Evolutionary conservation across 2,888 invertebrate species (phyloP).

Genomic region (Dryadula phaetusa): DNA sequence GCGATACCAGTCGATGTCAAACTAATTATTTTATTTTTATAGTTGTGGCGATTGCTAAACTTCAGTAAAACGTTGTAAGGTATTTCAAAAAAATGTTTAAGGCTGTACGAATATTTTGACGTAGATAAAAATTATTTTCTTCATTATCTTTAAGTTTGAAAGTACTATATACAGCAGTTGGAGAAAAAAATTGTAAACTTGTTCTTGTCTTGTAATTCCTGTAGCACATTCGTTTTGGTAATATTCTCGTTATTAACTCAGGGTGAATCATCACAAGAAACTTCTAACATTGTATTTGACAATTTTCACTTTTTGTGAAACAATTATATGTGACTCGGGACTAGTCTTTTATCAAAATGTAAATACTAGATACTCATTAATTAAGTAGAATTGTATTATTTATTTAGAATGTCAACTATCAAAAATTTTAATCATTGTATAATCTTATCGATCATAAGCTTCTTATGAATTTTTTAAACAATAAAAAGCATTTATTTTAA

Average conservation of each 20-base stretch:
- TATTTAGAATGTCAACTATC: slow-evolving; percentile 69
- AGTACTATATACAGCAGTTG: neutral
- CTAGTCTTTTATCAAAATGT: slow-evolving; percentile 80
- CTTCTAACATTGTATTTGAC: slow-evolving; percentile 16
- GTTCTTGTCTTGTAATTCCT: neutral
- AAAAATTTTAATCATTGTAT: slow-evolving; percentile 65
- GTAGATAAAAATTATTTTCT: slow-evolving; percentile 6
- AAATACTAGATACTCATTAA: slow-evolving; percentile 81
- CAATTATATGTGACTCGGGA: slow-evolving; percentile 53
- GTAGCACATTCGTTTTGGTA: neutral
- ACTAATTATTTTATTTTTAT: slow-evolving; percentile 28
- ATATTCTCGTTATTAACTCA: slow-evolving; percentile 11
- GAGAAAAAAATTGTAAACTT: neutral
- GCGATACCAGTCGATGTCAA: slow-evolving; percentile 30
- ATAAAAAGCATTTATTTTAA: neutral
- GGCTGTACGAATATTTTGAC: slow-evolving; percentile 19
- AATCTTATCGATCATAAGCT: slow-evolving; percentile 32
- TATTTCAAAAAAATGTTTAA: slow-evolving; percentile 12
- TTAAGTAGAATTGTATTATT: slow-evolving; percentile 76
- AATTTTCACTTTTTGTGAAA: slow-evolving; percentile 35
- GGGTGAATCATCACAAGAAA: neutral
- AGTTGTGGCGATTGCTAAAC: slow-evolving; percentile 9
- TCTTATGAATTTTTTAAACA: neutral
- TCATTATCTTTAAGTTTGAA: neutral
- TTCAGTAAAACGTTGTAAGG: neutral